Percentiles rank a stretch among this genome's conserved stretches.
Evolutionary conservation across 2,113 vertebrate species (phyloP).

Genomic region (Rhabdomys dilectus): DNA sequence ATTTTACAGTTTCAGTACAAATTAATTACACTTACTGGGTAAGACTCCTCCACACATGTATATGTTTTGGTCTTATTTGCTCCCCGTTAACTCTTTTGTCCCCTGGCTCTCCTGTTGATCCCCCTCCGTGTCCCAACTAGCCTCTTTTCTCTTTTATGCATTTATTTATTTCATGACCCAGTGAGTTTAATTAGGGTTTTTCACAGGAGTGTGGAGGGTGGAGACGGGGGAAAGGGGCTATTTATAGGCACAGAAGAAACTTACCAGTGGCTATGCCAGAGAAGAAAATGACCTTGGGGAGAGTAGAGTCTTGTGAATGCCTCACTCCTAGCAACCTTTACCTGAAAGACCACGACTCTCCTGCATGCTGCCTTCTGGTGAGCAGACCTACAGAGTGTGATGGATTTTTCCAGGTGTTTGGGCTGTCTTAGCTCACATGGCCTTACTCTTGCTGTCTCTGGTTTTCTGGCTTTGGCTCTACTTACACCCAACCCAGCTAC

Average conservation of each 20-base stretch:
- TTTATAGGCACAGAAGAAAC: background rate
- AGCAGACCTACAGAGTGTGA: too few relatives aligned
- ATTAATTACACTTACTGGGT: background rate
- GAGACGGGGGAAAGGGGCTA: too few relatives aligned
- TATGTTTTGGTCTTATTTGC: background rate
- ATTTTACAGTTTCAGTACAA: background rate
- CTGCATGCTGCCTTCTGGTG: background rate
- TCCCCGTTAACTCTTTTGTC: background rate
- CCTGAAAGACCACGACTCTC: background rate
- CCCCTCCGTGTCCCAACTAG: background rate
- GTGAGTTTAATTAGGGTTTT: background rate
- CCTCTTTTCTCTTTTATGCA: background rate
- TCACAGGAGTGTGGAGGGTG: background rate
- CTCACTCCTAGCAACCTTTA: background rate
- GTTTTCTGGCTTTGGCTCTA: background rate
- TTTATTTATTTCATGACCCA: background rate
- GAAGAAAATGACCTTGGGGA: background rate
- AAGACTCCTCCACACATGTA: too few relatives aligned
- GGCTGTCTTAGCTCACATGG: background rate
- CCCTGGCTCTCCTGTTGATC: background rate
- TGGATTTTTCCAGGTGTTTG: background rate
- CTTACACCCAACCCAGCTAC: background rate
- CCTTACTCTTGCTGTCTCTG: background rate
- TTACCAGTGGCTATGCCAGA: background rate
- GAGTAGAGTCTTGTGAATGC: background rate